Base-by-base conservation (phyloP, 2,888 invertebrate genomes). In the Lochmaea capreae region DNA sequence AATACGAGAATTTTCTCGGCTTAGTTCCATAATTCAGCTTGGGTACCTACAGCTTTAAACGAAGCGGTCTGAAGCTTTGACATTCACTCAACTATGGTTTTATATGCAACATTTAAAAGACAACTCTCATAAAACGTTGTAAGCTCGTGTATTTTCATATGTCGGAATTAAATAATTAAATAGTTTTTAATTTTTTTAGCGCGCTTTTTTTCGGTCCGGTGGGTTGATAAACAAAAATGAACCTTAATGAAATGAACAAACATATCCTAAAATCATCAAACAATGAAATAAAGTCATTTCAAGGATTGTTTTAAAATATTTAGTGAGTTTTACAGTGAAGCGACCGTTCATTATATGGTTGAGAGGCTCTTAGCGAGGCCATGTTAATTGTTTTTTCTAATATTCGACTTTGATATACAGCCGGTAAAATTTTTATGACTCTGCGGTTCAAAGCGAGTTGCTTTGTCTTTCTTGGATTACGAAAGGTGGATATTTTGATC, bases 321-420 rank as follows among this genome's bases (percentile, higher is more conserved):
- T 67, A 62, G 72, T 43, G 65, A 57, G 63, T 72, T 76, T 77
- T 71, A 76, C 71, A 76, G 65, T 73, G 67, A 43, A 42, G 74
- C 74, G 74, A 67, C 71, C 74, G 71, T 74, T 76, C 73, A 76
- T 76, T 75, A 73, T 72, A 73, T 66, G 72, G 73, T 76, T 71
- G 61, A 66, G 46, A 54, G 49, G 69, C 77, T 76, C 74, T 76
- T 76, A 78, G 78, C 75, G 72, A 63, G 54, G 61, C 72, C 61
- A 69, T 75, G 78, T 72, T 78, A 76, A 78, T 76, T 78, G 76
- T 76, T 78, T 78, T 74, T 71, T 76, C 73, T 74, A 78, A 76
- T 75, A 71, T 70, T 70, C 63, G 39, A 63, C 26, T 75, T 75
- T 72, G 42, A 67, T 70, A 70, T 67, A 63, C 61, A 18, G 72